Conservation (phyloP, 2,888 invertebrate genomes). For the Polylopha cassiicola region DNA sequence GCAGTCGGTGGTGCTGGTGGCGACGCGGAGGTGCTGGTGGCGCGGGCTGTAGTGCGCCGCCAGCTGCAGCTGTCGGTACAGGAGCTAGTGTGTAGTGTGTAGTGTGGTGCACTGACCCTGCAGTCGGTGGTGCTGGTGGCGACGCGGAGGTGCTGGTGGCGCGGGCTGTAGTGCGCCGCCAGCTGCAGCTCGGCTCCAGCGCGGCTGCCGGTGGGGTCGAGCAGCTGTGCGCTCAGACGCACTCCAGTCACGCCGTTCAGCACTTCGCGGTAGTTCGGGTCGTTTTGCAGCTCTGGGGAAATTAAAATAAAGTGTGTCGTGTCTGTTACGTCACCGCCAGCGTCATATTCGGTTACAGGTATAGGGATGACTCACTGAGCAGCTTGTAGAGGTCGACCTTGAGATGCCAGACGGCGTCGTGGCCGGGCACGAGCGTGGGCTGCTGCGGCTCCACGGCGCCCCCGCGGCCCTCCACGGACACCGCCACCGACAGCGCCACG, state of each 20-base stretch:
- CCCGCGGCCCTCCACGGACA: conserved; percentile 79
- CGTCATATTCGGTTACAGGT: neutral
- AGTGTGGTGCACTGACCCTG: conserved; percentile 63
- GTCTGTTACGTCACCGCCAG: neutral
- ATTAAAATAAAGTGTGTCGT: neutral
- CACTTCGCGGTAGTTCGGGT: conserved; percentile 77
- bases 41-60: conserved; percentile 86
- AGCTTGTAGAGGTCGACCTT: conserved; percentile 82
- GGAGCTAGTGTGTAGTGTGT: neutral
- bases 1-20: conserved; percentile 77
- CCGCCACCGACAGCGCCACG: conserved; percentile 82
- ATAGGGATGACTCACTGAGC: conserved; percentile 61
- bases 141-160: conserved; percentile 89
- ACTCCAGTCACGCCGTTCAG: conserved; percentile 82
- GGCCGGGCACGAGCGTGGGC: conserved; percentile 80
- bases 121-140: conserved; percentile 90
- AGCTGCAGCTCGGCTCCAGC: conserved; percentile 83
- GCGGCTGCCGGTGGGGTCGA: conserved; percentile 81
- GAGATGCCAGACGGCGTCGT: conserved; percentile 89
- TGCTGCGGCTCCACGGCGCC: conserved; percentile 78
- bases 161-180: conserved; percentile 87
- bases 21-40: conserved; percentile 64
- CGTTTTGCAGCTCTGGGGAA: conserved; percentile 68
- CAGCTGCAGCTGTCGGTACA: conserved; percentile 62
- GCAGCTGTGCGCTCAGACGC: conserved; percentile 81